Base-by-base conservation (phyloP, 2,797 vertebrate genomes). In the Phylloscopus collybita region DNA sequence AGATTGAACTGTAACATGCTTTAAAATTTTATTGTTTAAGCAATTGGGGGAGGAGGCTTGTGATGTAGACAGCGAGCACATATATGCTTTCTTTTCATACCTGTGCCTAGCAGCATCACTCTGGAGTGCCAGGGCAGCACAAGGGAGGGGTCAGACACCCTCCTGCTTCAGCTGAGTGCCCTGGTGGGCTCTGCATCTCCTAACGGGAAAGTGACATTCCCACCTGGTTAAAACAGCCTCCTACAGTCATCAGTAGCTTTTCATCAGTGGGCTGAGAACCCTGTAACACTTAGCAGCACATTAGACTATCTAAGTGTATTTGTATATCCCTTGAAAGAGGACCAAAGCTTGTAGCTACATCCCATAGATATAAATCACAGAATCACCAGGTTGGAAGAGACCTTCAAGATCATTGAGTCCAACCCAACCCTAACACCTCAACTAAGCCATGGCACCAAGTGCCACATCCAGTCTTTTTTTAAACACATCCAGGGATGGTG, bases 41-140 rank as follows among this genome's bases (percentile, higher is more conserved):
- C 29, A 89, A 8, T 1, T 23, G 11, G 1, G 5, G 16, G 2
- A 19, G 1, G 4, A 22, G 13, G 3, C 7, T 62, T 6, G 27
- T 2, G 11, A 20, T 25, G 17, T 21, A 80, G 18, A 38, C 16
- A 60, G 8, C 38, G 15, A 45, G n/a, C 7, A 61, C 13, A 22
- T 19, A 17, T 7, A 17, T 57, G 16, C 11, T 84, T 90, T 79
- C 30, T 86, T 70, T 87, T 27, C 42, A 22, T 20, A 45, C 8
- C 11, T 47, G 5, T 45, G 21, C 29, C 54, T 49, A 38, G 32
- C 53, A 93, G 51, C 59, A 91, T 19, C 51, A 26, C 80, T 56
- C 42, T 42, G 44, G 19, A 75, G 47, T 22, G 11, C 20, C 51
- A 42, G 53, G 29, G 50, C 23, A 76, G 57, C 5, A 49, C 0